These are phyloP conservation scores for Cyrtonyx montezumae DNA, from an alignment of 2,113 vertebrate genomes.

Conservation along the genomic window DNA sequence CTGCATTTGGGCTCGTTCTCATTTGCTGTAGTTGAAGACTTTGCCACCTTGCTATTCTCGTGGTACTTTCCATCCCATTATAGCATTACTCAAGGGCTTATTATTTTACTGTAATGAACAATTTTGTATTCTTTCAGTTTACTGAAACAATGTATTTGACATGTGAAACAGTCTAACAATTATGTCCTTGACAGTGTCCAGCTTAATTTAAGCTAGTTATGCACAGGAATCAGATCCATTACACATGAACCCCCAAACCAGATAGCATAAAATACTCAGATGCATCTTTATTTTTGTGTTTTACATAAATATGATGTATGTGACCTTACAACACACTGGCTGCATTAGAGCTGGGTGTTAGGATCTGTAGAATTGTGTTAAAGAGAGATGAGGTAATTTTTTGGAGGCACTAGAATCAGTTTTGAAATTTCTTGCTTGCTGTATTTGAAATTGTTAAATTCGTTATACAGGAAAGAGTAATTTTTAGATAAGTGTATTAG, in stretches of 20 bases:
- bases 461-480: slow-evolving; percentile 55
- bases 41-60: too few relatives aligned
- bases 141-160: background rate
- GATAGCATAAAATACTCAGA: background rate
- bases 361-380: background rate
- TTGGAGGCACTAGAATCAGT: background rate
- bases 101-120: background rate
- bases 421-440: slow-evolving; percentile 49
- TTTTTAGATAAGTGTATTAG: slow-evolving; percentile 71
- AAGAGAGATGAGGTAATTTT: slow-evolving; percentile 6
- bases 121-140: background rate
- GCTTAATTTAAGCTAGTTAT: background rate
- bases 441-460: slow-evolving; percentile 54
- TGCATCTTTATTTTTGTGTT: background rate
- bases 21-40: too few relatives aligned
- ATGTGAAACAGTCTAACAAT: background rate
- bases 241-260: background rate
- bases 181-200: background rate
- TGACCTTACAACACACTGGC: background rate
- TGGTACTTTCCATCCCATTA: too few relatives aligned
- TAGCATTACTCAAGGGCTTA: background rate
- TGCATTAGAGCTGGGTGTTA: background rate
- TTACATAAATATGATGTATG: background rate
- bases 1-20: too few relatives aligned
- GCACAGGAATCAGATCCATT: background rate